Base-by-base conservation (phyloP, 2,888 invertebrate genomes). In the Cecidostiba fungosa region DNA sequence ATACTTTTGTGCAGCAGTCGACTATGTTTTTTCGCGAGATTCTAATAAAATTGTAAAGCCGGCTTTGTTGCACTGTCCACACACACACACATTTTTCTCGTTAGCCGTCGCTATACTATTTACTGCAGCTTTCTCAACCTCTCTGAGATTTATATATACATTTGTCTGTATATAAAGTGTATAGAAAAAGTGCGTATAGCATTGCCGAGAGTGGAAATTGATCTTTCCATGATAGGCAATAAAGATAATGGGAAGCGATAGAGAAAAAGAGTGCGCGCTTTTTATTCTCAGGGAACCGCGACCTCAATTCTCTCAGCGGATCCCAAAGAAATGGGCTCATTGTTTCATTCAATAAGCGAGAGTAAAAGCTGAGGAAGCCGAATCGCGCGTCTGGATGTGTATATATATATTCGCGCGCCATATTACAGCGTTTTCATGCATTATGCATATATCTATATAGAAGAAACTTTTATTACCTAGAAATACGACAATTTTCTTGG, bases 391-490 rank as follows among this genome's bases (percentile, higher is more conserved):
- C 6, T 39, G n/a, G n/a, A n/a, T n/a, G 54, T 23, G 39, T n/a
- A 39, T 39, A 62, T 39, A n/a, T n/a, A 39, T n/a, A 72, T 59
- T 2, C 12, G 12, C 26, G 26, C 16, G 2, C 8, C 19, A 0
- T 23, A 8, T 36, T 36, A 19, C 36, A 36, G 12, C 62, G 62
- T 19, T 62, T 32, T n/a, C 32, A 70, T 70, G 36, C n/a, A 70
- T 70, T 39, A 36, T 36, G 39, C 36, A 72, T 19, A 4, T 26
- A 23, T 32, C 43, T 19, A 4, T 26, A 23, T 32, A 8, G 8
- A 29, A 74, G 29, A 74, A 47, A 77, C 32, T 77, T 59, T 59
- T 23, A 59, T 62, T 78, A 26, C n/a, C 47, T 47, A 47, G 59
- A 78, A 78, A 36, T 32, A 19, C 16, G 26, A 69, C 23, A n/a